Evolutionary conservation across 2,113 vertebrate species (phyloP).

Genomic region (Proteles cristata): DNA sequence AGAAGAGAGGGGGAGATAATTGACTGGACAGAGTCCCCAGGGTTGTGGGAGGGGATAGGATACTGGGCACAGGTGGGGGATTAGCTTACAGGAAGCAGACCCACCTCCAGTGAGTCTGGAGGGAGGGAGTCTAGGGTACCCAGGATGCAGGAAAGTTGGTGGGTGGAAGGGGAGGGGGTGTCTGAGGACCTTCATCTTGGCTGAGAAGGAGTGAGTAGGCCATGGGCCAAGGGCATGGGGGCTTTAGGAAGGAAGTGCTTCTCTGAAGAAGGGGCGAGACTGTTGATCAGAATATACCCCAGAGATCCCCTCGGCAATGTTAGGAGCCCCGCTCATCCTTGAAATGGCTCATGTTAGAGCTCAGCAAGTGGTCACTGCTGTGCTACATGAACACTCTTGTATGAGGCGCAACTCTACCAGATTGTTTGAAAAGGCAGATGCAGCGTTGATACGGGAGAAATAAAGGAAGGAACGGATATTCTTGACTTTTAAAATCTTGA

Average conservation of each 20-base stretch:
- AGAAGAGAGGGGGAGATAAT: not conserved
- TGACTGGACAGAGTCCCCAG: fast-evolving
- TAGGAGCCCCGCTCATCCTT: not conserved
- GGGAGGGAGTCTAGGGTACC: not conserved
- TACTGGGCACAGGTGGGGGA: not conserved
- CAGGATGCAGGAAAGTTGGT: not conserved
- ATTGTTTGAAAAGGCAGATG: not conserved
- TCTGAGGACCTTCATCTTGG: not conserved
- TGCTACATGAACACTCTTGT: fast-evolving
- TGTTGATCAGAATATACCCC: not conserved
- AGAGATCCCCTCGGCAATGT: too few relatives aligned
- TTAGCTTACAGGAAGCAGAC: constrained; percentile 32
- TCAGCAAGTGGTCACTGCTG: not conserved
- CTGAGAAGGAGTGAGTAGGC: not conserved
- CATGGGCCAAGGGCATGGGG: not conserved
- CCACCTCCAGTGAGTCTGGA: not conserved
- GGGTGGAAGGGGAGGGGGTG: not conserved
- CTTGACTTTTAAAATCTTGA: not conserved
- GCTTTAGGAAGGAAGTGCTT: not conserved
- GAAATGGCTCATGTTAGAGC: not conserved
- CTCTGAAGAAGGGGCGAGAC: not conserved
- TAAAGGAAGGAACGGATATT: not conserved
- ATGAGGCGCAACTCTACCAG: fast-evolving
- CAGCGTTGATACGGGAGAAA: not conserved
- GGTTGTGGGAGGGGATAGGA: not conserved